Base-by-base conservation (phyloP, 2,113 vertebrate species). In the Amblyornis subalaris region DNA sequence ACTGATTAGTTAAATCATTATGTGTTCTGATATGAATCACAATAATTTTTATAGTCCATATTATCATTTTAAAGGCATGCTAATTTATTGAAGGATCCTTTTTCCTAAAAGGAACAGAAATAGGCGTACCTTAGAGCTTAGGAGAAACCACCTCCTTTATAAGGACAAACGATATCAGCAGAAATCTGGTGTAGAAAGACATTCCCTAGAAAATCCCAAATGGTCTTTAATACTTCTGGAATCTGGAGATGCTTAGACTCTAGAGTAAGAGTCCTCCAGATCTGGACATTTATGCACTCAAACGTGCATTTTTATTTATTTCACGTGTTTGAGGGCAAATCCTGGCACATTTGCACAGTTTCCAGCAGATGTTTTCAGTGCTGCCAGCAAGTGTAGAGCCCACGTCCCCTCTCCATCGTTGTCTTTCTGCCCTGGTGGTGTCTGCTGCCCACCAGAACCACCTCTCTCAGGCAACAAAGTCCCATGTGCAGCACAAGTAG, bases 1-100 rank as follows among this genome's bases (percentile, higher is more conserved):
- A 95, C 96, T 95, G 95, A 97, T 97, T 97, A 97, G 95, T 96
- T 94, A 93, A 96, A 95, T 93, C 94, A 95, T 90, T 95, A 88
- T 79, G 93, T 95, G 90, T 91, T 75, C 89, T 97, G 94, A 93
- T 95, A 95, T 85, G 96, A 96, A 96, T 97, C 91, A 93, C 93
- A 95, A 91, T 95, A 95, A 90, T 89, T 97, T 96, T 96, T 96
- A 95, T 94, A 85, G 95, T 76, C 82, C 3, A 1, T 90, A 91
- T 98, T 98, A 98, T 96, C 97, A 97, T 97, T 96, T 96, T 97
- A 98, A 98, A 97, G 95, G 93, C 93, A 82, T 89, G 96, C 50
- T 97, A 96, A 97, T 96, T 95, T 92, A 89, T 94, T 93, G 88
- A 85, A 91, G 48, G 38, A 51, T 86, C 89, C 77, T 72, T 93